Base-by-base conservation (phyloP, 2,888 invertebrate genomes). In the Scaptomyza reducta region DNA sequence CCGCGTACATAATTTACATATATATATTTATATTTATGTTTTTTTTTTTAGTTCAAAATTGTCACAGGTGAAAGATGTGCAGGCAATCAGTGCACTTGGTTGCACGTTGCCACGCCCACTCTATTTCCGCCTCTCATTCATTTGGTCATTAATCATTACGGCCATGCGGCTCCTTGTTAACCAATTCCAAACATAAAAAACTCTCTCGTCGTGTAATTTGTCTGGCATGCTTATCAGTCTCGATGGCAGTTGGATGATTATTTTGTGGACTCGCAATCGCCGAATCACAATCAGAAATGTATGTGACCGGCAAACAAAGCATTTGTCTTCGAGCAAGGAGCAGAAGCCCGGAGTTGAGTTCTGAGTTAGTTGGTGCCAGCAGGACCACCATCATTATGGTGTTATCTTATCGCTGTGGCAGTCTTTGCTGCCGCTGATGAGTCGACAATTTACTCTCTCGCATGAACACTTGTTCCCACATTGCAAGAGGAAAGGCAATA, bases 1-100 rank as follows among this genome's bases (percentile, higher is more conserved):
- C 14, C n/a, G 3, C 74, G 64, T 71, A 57, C 70, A 71, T 62
- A 45, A 87, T 83, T 83, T 83, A 74, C 82, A 83, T 83, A 87
- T 25, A 25, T 10, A 7, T 9, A n/a, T 22, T n/a, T 11, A 11
- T 22, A 18, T 22, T 2, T 22, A 22, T 0, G 5, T 22, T 4
- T 47, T 16, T 85, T 84, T 87, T 61, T 65, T 66, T 44, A 57
- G 76, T 50, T 74, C 68, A 58, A 81, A 77, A 87, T 87, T 83
- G 82, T 87, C 82, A 83, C 82, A 83, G 82, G 82, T 87, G 87
- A 87, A 87, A 83, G 82, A 84, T 77, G 81, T 16, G 49, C 56
- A 40, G 16, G 40, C 77, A 70, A 70, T 74, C 70, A 72, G 53
- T 42, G 64, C 38, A 50, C 29, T 47, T 41, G 25, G 40, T n/a